Evolutionary conservation across 2,888 invertebrate species (phyloP), one percentile per base, ranked within the genome.

Genomic region (Linnaemya tessellans): DNA sequence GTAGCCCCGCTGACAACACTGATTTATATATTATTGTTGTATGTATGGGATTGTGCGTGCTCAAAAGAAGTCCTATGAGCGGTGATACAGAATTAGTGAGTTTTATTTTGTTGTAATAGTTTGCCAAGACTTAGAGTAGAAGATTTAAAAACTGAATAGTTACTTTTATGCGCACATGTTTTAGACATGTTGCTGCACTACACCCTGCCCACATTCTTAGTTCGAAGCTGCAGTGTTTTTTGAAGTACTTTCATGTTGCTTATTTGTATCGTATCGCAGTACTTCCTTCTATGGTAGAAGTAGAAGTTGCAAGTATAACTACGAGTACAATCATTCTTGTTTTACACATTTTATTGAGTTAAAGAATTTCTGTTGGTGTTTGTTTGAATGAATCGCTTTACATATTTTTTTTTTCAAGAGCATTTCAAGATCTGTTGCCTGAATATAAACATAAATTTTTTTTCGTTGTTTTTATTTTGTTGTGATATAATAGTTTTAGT

Each of bases 351-450:
- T 79, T 79, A 79, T 80, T 80, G 58, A 49, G 58, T 80, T 80
- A 20, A 74, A 80, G 73, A 80, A 80, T 58, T 65, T 65, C 35
- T 65, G 56, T 73, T 64, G 49, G 38, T 22, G 58, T 80, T 56
- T 70, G 54, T 30, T 73, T 38, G 49, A 25, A 25, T 38, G 35
- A 25, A 20, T 38, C 46, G 56, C 22, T 41, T 62, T 60, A 18
- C 18, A 10, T 60, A 3, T 62, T 46, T 25, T 46, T 43, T 65
- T n/a, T 22, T 56, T 56, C 49, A 51, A 81, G 64, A 79, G 74
- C 78, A 70, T 81, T 74, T 81, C 74, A 75, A 81, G 81, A 81
- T 81, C 78, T 85, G 84, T 85, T 81, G 84, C 74, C 78, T 81
- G 81, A 46, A 25, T 71, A 71, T 56, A 8, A 20, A 54, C 20